These are phyloP conservation scores for Agelaius phoeniceus DNA, from an alignment of 2,113 vertebrate genomes.

Conservation along the genomic window DNA sequence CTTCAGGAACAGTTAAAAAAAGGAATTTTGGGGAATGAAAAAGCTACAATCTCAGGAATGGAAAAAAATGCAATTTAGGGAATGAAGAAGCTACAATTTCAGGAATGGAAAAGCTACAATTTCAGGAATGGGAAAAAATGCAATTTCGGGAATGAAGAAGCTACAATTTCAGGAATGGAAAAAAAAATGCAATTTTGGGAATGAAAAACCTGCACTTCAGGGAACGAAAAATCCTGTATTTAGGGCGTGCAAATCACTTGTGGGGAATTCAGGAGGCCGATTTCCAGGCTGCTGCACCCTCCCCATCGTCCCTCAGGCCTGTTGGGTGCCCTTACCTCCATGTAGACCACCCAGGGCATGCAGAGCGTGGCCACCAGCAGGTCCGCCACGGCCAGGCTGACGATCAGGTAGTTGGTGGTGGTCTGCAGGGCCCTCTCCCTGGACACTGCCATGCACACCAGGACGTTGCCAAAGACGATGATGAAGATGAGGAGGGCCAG, in stretches of 20 bases:
- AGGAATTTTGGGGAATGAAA: neutral
- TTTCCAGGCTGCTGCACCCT: neutral
- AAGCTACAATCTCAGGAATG: too few species aligned
- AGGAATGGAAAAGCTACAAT: too few species aligned
- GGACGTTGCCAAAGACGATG: conserved; percentile 96
- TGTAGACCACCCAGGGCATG: conserved; percentile 97
- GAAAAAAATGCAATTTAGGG: too few species aligned
- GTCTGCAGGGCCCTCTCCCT: conserved; percentile 96
- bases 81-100: too few species aligned
- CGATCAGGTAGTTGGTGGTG: conserved; percentile 98
- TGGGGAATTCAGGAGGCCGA: too few species aligned
- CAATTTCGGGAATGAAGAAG: too few species aligned
- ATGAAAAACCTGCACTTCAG: neutral
- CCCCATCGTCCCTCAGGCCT: rapidly evolving
- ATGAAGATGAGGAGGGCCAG: conserved; percentile 95
- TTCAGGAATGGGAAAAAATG: too few species aligned
- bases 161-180: too few species aligned
- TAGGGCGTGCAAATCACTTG: neutral
- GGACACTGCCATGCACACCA: conserved; percentile 97
- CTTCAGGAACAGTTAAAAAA: too few species aligned
- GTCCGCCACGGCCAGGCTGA: conserved; percentile 95
- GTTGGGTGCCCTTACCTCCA: conserved; percentile 82
- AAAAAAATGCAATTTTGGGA: neutral
- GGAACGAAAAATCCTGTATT: rapidly evolving
- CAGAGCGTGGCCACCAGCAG: conserved; percentile 93